A percentile compares a stretch with the other conserved stretches of the same genome.
phyloP scores from a whole-genome alignment of 2,113 vertebrate genomes.

The Notothenia coriiceps region DNA sequence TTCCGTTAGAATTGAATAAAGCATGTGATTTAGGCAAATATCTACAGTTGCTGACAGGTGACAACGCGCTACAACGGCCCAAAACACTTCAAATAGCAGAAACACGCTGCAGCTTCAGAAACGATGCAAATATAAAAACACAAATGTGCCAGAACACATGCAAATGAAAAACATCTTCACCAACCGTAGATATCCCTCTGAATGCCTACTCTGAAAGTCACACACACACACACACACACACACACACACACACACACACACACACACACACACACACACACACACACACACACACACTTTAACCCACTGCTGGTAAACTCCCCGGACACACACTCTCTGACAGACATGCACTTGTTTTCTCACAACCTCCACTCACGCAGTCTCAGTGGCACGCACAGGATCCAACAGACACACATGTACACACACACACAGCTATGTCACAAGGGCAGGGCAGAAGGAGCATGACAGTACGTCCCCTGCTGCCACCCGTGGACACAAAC shows the following conservation, averaged over 20 bases:
- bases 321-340: conserved; percentile 38
- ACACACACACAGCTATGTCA: conserved; percentile 27
- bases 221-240: conserved; percentile 20
- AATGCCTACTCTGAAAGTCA: neutral
- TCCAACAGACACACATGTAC: conserved; percentile 50
- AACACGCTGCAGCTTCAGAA: too few relatives aligned
- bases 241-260: conserved; percentile 43
- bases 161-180: too few relatives aligned
- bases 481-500: conserved; percentile 73
- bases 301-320: conserved; percentile 37
- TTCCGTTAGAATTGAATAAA: too few relatives aligned
- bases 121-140: too few relatives aligned
- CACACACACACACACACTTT: conserved; percentile 14
- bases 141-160: too few relatives aligned
- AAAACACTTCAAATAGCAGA: too few relatives aligned
- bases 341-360: conserved; percentile 68
- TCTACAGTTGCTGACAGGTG: too few relatives aligned
- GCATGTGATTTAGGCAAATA: too few relatives aligned
- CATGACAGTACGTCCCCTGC: conserved; percentile 70
- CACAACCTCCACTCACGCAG: conserved; percentile 51
- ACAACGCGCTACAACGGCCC: too few relatives aligned
- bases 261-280: conserved; percentile 36
- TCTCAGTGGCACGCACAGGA: conserved; percentile 64
- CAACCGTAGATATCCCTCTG: neutral
- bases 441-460: conserved; percentile 59